Conservation (phyloP, 92 coral and sea anemone species). For the Scolanthus callimorphus region DNA sequence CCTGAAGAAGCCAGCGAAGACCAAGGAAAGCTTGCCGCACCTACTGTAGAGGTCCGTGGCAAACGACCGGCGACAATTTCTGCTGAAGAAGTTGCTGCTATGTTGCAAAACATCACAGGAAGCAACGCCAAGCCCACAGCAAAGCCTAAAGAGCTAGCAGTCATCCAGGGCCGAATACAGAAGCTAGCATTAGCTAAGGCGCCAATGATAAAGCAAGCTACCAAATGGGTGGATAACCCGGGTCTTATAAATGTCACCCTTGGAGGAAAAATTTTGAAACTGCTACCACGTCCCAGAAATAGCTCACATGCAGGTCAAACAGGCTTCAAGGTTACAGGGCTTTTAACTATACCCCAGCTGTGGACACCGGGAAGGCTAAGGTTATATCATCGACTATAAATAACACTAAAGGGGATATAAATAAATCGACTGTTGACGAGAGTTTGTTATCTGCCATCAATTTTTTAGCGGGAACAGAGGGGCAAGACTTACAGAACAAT, state of each 20-base stretch:
- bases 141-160: slow-evolving; percentile 27
- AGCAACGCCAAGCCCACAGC: neutral
- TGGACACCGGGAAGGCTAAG: no score
- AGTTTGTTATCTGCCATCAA: no score
- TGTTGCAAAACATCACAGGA: slow-evolving; percentile 19
- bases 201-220: neutral
- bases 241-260: slow-evolving; percentile 2
- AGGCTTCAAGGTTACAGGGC: no score
- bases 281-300: no score
- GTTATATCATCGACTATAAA: no score
- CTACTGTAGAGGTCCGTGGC: slow-evolving; percentile 19
- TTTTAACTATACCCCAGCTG: no score
- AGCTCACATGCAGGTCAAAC: no score
- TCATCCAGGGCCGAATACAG: slow-evolving; percentile 35
- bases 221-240: neutral
- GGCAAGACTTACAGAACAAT: no score
- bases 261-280: slow-evolving; percentile 34
- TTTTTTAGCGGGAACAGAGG: no score
- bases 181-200: slow-evolving; percentile 5
- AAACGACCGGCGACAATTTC: slow-evolving; percentile 15
- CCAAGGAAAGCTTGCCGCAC: neutral
- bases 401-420: no score
- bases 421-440: no score
- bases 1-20: slow-evolving; percentile 1
- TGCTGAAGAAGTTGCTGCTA: slow-evolving; percentile 26